Percentiles rank a stretch among this genome's conserved stretches.
phyloP scores from a whole-genome alignment of 1,140 invertebrate genomes.

The Hesperophylax magnus region DNA sequence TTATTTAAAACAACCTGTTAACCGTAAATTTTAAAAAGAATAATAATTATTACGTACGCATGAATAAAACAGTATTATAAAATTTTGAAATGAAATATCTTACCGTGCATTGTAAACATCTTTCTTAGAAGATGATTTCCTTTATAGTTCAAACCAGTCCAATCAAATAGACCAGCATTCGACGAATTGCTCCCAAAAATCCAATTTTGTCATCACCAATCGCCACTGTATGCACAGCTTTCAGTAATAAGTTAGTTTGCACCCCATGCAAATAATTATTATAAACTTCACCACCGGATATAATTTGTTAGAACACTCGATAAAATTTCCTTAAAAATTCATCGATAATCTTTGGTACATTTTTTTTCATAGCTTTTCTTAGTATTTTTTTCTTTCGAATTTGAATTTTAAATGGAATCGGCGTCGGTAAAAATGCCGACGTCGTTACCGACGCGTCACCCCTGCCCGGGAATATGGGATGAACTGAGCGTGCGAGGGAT shows the following conservation, averaged over 20 bases:
- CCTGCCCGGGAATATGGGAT: conserved; percentile 19
- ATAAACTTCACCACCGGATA: no score
- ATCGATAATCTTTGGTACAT: no score
- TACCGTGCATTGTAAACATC: conserved; percentile 12
- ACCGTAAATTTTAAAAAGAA: no score
- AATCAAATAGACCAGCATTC: background rate
- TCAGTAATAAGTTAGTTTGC: background rate
- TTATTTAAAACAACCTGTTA: no score
- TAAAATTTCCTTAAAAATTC: no score
- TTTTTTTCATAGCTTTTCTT: no score
- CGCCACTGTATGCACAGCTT: background rate
- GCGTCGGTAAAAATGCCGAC: conserved; percentile 18
- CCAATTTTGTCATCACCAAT: background rate
- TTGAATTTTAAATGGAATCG: no score
- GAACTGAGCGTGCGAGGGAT: conserved; percentile 27
- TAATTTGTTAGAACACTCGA: no score
- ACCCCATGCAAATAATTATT: background rate
- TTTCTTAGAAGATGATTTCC: background rate
- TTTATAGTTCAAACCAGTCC: background rate
- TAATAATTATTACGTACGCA: no score
- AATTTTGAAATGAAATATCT: background rate
- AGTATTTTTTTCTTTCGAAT: no score
- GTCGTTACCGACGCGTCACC: conserved; percentile 23
- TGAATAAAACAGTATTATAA: background rate
- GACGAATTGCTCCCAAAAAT: background rate